phyloP scores from a whole-genome alignment of 2,797 vertebrate genomes.

The Lutra lutra region DNA sequence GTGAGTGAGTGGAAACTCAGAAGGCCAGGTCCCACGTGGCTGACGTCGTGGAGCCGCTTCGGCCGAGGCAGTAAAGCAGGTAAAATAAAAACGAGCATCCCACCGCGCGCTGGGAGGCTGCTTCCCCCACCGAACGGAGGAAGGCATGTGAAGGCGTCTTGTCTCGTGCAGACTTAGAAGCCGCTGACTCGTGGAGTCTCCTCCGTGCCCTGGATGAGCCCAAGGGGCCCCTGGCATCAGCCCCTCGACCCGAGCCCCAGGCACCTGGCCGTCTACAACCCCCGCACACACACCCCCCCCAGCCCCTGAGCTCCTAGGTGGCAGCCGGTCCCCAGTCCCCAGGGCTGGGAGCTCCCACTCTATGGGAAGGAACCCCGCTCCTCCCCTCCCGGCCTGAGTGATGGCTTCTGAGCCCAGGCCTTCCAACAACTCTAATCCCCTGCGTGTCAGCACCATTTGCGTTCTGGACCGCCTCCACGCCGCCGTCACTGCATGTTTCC shows the following conservation, averaged over 20 bases:
- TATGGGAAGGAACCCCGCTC: fast-evolving
- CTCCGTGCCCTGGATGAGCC: too few relatives aligned
- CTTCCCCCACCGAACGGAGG: background rate
- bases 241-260: fast-evolving
- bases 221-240: fast-evolving
- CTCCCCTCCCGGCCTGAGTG: background rate
- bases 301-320: fast-evolving
- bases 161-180: too few relatives aligned
- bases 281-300: background rate
- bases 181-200: fast-evolving
- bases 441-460: background rate
- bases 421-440: background rate
- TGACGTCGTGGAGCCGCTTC: background rate
- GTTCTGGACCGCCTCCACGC: background rate
- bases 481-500: slow-evolving; percentile 15
- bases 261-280: background rate
- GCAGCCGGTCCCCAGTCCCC: background rate
- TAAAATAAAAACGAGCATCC: background rate
- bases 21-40: background rate
- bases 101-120: fast-evolving
- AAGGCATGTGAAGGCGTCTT: background rate
- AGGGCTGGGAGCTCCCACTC: background rate
- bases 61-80: background rate
- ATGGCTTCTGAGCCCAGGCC: background rate
- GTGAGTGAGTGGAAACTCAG: background rate